A percentile compares a stretch with the other conserved stretches of the same genome.
Evolutionary conservation across 2,888 invertebrate species (phyloP).

Genomic region (Macaria notata): DNA sequence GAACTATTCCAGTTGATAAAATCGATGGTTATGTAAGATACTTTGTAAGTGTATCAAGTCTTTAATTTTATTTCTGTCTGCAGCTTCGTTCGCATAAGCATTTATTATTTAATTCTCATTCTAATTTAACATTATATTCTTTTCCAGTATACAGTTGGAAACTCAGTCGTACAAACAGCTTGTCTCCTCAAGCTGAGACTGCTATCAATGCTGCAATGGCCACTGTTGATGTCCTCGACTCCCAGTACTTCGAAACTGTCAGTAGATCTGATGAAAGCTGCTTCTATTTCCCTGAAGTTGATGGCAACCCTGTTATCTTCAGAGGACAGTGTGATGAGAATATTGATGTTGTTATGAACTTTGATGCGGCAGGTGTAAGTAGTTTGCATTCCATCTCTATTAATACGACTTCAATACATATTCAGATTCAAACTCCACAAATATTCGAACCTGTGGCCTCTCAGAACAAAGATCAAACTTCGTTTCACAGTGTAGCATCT

Average conservation of each 20-base stretch:
- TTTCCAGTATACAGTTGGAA: conserved; percentile 69
- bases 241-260: conserved; percentile 47
- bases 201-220: conserved; percentile 45
- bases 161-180: conserved; percentile 47
- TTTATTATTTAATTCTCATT: too few relatives aligned
- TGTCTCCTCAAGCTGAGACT: conserved; percentile 37
- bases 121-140: neutral
- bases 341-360: conserved; percentile 48
- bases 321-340: conserved; percentile 54
- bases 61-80: too few relatives aligned
- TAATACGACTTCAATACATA: too few relatives aligned
- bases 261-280: conserved; percentile 49
- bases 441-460: too few relatives aligned
- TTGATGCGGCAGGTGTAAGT: conserved; percentile 49
- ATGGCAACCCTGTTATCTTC: conserved; percentile 45
- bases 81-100: too few relatives aligned
- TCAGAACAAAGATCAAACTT: too few relatives aligned
- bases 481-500: too few relatives aligned
- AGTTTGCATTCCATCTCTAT: too few relatives aligned
- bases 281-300: conserved; percentile 53
- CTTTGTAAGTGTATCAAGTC: too few relatives aligned
- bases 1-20: too few relatives aligned
- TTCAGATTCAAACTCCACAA: too few relatives aligned
- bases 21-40: too few relatives aligned
- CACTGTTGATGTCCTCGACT: conserved; percentile 46